Evolutionary conservation across 2,888 invertebrate genomes (phyloP), one percentile per base, ranked within the genome.

Genomic region (Sesia bembeciformis): DNA sequence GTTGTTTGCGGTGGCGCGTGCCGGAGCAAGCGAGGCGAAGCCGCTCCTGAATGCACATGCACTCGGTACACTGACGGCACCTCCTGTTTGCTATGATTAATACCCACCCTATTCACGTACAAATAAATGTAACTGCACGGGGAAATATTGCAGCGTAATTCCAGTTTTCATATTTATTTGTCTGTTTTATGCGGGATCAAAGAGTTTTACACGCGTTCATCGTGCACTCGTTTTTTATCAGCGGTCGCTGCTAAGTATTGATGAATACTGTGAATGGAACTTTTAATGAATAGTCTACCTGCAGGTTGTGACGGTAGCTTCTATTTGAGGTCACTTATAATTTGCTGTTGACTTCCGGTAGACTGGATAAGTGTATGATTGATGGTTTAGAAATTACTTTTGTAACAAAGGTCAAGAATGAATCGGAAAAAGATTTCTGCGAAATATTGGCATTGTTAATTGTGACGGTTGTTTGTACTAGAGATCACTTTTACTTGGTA

Each of bases 81-180:
- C 57, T 53, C 62, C 65, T 66, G 68, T 72, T 72, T 71, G 76
- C 75, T 74, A 80, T 84, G 83, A 84, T 84, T 84, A 83, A 83
- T 84, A 74, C 69, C 67, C 62, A 58, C 72, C 66, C 70, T 69
- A 72, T 76, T 76, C 74, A 75, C 70, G 67, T 72, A 70, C 68
- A 77, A 78, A 78, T 75, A 77, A 80, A 77, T 74, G 68, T 67
- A 68, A 67, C 67, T 67, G 46, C 8, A 46, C 46, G 7, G 4
- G 46, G 46, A 46, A 46, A 46, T 74, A 77, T 82, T 78, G 77
- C 77, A 69, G 66, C 56, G 75, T 75, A 72, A 78, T 78, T 78
- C 72, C 72, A 71, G 73, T 70, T 78, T 72, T 74, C 71, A 74
- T 74, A 76, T 76, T 77, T 75, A 78, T 80, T 76, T 76, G 75